A percentile compares a stretch with the other conserved stretches of the same genome.
Conservation (phyloP, 2,888 invertebrate genomes). For the Amiota minor region DNA sequence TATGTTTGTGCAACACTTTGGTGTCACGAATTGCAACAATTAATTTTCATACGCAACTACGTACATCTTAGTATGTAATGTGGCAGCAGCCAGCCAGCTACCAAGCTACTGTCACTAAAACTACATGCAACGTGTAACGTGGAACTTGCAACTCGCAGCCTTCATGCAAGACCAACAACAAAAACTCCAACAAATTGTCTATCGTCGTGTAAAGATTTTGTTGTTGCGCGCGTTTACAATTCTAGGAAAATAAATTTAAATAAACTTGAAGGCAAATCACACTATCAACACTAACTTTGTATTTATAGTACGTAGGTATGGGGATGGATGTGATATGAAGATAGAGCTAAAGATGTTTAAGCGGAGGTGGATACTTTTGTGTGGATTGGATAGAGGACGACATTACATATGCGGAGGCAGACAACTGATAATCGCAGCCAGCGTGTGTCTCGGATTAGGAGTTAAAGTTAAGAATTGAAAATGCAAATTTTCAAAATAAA, state of each 20-base stretch:
- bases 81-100: too few species aligned
- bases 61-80: too few species aligned
- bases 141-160: neutral
- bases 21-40: constrained; percentile 67
- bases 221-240: constrained; percentile 42
- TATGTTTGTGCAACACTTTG: constrained; percentile 29
- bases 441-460: constrained; percentile 22
- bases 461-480: constrained; percentile 45
- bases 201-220: constrained; percentile 58
- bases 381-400: neutral
- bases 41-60: constrained; percentile 62
- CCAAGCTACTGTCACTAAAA: constrained; percentile 32
- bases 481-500: constrained; percentile 59
- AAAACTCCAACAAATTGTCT: constrained; percentile 60
- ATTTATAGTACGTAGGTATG: neutral
- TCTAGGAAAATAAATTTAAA: constrained; percentile 67
- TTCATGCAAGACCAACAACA: constrained; percentile 42
- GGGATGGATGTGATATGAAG: too few species aligned
- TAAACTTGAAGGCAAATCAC: constrained; percentile 50
- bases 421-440: constrained; percentile 14
- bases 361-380: too few species aligned
- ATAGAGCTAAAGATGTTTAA: too few species aligned
- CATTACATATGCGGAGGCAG: neutral
- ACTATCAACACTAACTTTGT: neutral
- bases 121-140: constrained; percentile 15